Base-by-base conservation (phyloP, 1,140 invertebrate species). In the Drosophila arawakana region DNA sequence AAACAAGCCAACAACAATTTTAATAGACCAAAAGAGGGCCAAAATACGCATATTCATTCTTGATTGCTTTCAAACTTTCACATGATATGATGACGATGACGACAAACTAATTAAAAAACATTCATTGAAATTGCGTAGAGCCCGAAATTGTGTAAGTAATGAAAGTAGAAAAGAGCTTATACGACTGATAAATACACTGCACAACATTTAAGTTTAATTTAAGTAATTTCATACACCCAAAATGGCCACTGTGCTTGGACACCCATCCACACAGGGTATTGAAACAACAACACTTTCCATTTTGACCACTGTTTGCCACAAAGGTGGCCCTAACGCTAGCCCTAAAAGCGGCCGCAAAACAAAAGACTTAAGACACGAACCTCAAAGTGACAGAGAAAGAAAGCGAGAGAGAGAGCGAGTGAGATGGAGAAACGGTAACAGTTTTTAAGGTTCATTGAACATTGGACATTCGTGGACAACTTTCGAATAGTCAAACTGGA, bases 361-460 rank as follows among this genome's bases (percentile, higher is more conserved):
- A 66, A 72, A 72, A 72, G 73, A 73, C 68, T 65, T 49, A 76
- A 76, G 73, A 43, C 73, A 72, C 73, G 60, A 76, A 75, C 73
- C 60, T 54, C 34, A 52, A 30, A 55, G 44, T 11, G 50, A 7
- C 9, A 3, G 10, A 18, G 7, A 11, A 3, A n/a, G 30, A 3
- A 5, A 43, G 9, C 6, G 7, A 13, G 13, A 49, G 46, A 15
- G 47, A 5, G 25, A 11, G 7, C 9, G 15, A 41, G n/a, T 2
- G 13, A 52, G 25, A 54, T 59, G 71, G 15, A 52, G 35, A 72
- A 76, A 75, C 49, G 73, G 67, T 75, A 71, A 75, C 67, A 66
- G 59, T 66, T 76, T 66, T 39, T 43, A 76, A 54, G 73, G 73
- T 76, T 76, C 73, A 76, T 76, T 76, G 73, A 76, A 73, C 71